Evolutionary conservation across 1,140 invertebrate genomes (phyloP).

Genomic region (Mercenaria mercenaria): DNA sequence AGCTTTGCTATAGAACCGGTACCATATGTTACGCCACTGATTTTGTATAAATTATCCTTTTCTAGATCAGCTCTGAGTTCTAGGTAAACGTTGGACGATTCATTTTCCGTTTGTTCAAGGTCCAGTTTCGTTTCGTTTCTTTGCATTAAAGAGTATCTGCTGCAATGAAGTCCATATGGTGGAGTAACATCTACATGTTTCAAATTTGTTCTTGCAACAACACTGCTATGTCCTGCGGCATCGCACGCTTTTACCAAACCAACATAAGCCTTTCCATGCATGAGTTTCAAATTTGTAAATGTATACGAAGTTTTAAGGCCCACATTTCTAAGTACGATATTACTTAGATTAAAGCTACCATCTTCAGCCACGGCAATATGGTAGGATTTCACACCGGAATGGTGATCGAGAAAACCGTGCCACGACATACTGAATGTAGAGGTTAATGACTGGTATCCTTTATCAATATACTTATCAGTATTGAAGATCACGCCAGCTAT

Average conservation of each 20-base stretch:
- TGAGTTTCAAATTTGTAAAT: background rate
- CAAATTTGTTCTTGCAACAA: background rate
- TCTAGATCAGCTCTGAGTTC: background rate
- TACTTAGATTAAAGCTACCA: background rate
- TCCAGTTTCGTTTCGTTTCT: background rate
- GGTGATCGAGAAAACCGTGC: constrained; percentile 66
- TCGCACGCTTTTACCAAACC: background rate
- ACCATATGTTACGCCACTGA: background rate
- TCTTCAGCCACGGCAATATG: constrained; percentile 10
- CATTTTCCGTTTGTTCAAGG: background rate
- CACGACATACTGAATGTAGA: constrained; percentile 58
- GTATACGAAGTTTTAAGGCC: background rate
- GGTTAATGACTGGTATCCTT: constrained; percentile 5
- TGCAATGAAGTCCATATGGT: background rate
- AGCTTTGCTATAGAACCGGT: background rate
- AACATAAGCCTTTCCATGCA: background rate
- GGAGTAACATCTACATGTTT: background rate
- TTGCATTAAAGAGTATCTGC: background rate
- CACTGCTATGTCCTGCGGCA: background rate
- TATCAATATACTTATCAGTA: constrained; percentile 15
- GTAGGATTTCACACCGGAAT: constrained; percentile 56
- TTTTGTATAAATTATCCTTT: constrained; percentile 9
- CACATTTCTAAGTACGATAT: background rate
- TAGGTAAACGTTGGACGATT: background rate
- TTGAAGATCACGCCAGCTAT: constrained; percentile 64